These are phyloP conservation scores for Atherinosoma microstoma DNA, from an alignment of 2,797 vertebrate genomes.

Conservation along the genomic window DNA sequence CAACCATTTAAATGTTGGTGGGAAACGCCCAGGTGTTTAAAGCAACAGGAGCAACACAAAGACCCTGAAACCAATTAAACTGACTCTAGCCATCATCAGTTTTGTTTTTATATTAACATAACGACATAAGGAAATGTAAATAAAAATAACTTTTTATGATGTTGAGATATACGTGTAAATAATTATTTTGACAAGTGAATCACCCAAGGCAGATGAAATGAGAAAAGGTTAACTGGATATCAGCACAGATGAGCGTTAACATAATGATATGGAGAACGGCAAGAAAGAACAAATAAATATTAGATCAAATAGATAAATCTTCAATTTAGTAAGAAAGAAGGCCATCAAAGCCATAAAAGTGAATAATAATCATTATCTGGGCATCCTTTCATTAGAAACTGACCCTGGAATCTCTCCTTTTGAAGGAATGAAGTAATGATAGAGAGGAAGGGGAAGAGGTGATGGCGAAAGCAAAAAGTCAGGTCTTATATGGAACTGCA, in stretches of 20 bases:
- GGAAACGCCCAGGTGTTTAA: not conserved
- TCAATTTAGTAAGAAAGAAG: not conserved
- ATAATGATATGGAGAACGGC: not conserved
- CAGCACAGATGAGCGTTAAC: not conserved
- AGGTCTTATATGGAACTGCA: slow-evolving; percentile 57
- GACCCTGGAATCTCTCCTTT: not conserved
- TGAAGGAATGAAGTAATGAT: not conserved
- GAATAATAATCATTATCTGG: not conserved
- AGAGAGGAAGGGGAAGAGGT: slow-evolving; percentile 8
- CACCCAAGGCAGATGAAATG: not conserved
- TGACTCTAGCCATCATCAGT: not conserved
- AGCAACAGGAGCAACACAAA: not conserved
- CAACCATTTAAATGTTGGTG: not conserved
- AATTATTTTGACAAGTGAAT: not conserved
- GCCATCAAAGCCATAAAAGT: not conserved
- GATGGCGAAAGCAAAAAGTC: slow-evolving; percentile 35
- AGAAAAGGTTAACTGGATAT: not conserved
- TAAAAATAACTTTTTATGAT: no score
- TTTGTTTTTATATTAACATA: not conserved
- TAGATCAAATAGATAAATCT: not conserved
- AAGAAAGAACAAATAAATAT: not conserved
- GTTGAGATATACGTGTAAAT: not conserved
- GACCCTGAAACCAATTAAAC: not conserved
- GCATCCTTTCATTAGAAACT: not conserved
- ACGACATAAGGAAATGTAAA: no score